Evolutionary conservation across 92 coral and sea anemone species (phyloP).

Genomic region (Parazoanthus darwini): DNA sequence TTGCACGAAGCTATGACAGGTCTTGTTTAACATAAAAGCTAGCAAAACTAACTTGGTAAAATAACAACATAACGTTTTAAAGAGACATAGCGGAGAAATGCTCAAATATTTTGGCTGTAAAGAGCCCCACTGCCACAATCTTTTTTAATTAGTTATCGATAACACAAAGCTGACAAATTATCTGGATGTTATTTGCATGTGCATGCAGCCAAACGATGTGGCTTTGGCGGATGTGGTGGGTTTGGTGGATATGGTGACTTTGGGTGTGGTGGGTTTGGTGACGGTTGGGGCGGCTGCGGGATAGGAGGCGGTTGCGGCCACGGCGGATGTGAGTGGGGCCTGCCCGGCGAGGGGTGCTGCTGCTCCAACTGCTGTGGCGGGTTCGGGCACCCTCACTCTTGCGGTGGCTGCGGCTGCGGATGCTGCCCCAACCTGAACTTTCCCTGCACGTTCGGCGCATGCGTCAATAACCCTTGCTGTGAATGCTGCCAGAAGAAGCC

Average conservation of each 20-base stretch:
- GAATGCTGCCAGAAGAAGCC: constrained; percentile 87
- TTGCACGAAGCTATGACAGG: neutral
- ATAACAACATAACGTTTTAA: neutral
- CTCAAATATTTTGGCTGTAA: too few species aligned
- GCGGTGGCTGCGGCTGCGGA: constrained; percentile 53
- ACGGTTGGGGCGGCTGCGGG: neutral
- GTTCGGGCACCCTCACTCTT: constrained; percentile 68
- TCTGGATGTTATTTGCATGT: constrained; percentile 41
- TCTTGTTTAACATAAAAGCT: neutral
- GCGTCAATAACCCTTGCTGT: constrained; percentile 89
- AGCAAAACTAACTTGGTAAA: neutral
- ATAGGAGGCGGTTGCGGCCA: constrained; percentile 12
- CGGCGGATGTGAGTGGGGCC: constrained; percentile 17
- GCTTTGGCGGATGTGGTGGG: constrained; percentile 65
- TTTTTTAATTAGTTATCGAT: neutral
- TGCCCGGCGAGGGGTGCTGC: constrained; percentile 73
- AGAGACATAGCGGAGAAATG: neutral
- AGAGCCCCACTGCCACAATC: neutral
- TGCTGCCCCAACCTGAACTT: constrained; percentile 75
- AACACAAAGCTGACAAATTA: constrained; percentile 7
- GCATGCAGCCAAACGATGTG: constrained; percentile 53
- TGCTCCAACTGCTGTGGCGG: constrained; percentile 71
- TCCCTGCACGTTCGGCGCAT: constrained; percentile 90
- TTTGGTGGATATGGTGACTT: constrained; percentile 37
- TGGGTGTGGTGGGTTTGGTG: neutral